phyloP scores from a whole-genome alignment of 2,888 invertebrate species.

The Geophilus truncorum region DNA sequence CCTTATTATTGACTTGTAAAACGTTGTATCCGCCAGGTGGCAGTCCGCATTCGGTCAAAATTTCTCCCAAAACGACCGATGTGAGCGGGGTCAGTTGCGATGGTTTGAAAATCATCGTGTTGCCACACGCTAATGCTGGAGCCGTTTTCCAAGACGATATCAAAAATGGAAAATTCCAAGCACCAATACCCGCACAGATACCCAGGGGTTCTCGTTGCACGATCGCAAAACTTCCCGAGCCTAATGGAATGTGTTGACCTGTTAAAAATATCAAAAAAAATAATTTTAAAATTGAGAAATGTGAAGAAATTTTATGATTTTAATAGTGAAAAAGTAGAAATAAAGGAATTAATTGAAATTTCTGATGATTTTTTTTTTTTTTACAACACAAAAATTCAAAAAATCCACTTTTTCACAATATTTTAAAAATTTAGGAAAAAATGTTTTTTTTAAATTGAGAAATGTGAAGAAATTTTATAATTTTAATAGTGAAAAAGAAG shows the following conservation, averaged over 20 bases:
- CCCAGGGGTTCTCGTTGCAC: conserved; percentile 55
- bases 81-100: conserved; percentile 55
- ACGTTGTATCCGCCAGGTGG: conserved; percentile 55
- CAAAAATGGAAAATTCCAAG: conserved; percentile 58
- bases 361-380: too few relatives aligned
- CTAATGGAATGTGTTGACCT: conserved; percentile 52
- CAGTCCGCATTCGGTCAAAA: conserved; percentile 53
- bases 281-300: conserved; percentile 17
- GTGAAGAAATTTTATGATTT: neutral
- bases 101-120: conserved; percentile 56
- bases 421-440: too few relatives aligned
- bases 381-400: too few relatives aligned
- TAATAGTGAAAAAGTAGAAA: too few relatives aligned
- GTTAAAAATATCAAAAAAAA: conserved; percentile 10
- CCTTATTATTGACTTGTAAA: conserved; percentile 49
- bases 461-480: too few relatives aligned
- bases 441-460: too few relatives aligned
- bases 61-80: conserved; percentile 54
- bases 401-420: too few relatives aligned
- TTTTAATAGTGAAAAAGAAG: too few relatives aligned
- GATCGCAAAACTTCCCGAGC: conserved; percentile 52
- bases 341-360: too few relatives aligned
- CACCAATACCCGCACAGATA: conserved; percentile 55
- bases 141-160: conserved; percentile 45
- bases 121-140: conserved; percentile 52